Evolutionary conservation across 2,797 vertebrate genomes (phyloP).

Genomic region (Labroides dimidiatus): DNA sequence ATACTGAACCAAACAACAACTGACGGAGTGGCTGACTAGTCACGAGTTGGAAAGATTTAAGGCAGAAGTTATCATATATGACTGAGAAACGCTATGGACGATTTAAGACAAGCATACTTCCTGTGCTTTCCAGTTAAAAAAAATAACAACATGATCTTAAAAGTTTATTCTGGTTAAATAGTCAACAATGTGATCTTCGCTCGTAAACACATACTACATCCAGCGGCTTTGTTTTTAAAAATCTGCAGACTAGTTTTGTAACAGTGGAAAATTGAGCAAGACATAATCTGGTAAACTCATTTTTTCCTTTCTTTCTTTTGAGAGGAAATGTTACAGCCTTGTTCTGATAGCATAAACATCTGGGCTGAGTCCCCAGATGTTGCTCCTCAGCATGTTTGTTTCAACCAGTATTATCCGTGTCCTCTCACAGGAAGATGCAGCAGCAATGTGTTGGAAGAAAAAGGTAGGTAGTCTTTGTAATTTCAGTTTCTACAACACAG

Average conservation of each 20-base stretch:
- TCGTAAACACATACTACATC: too few species aligned
- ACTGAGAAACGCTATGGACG: background rate
- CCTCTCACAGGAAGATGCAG: conserved; percentile 86
- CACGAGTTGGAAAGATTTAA: background rate
- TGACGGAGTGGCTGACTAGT: background rate
- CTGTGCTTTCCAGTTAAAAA: background rate
- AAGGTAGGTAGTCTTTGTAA: conserved; percentile 78
- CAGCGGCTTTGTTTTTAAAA: too few species aligned
- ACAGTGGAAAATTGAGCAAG: too few species aligned
- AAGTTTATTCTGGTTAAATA: background rate
- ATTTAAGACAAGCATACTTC: background rate
- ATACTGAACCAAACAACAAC: background rate
- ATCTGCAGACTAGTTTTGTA: too few species aligned
- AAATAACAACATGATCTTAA: background rate
- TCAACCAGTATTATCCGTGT: conserved; percentile 9
- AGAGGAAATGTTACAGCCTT: background rate
- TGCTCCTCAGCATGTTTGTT: conserved; percentile 67
- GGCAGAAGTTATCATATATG: too few species aligned
- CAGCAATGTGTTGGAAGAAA: conserved; percentile 68
- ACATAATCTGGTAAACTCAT: too few species aligned
- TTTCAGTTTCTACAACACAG: background rate
- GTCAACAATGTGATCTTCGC: too few species aligned
- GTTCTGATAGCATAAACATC: conserved; percentile 9
- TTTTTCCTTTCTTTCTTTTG: background rate
- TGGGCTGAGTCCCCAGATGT: background rate